Percentiles rank a stretch among this genome's conserved stretches.
Conservation (phyloP, 2,888 invertebrate species). For the Diabrotica balteata region DNA sequence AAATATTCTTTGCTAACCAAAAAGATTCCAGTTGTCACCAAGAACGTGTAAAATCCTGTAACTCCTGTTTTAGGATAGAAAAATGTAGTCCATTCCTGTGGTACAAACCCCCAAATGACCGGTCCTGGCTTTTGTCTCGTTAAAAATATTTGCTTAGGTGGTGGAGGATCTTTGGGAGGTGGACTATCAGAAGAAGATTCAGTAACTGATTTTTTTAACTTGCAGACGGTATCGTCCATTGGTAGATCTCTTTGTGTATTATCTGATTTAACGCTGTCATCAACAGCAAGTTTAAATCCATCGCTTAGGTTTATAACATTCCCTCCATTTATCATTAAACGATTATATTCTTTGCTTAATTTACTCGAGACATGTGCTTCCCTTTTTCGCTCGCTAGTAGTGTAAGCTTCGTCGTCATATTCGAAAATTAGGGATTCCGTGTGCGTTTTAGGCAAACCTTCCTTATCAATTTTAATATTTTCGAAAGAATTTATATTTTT, state of each 20-base stretch:
- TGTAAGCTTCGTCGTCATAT: slow-evolving; percentile 24
- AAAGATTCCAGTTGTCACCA: slow-evolving; percentile 67
- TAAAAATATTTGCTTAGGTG: slow-evolving; percentile 46
- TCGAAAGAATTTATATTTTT: slow-evolving; percentile 9
- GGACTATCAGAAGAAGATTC: neutral
- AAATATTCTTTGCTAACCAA: slow-evolving; percentile 92
- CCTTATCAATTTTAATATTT: slow-evolving; percentile 13
- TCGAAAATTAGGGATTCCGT: slow-evolving; percentile 12
- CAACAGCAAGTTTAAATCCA: slow-evolving; percentile 13
- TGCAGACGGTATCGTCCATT: slow-evolving; percentile 11
- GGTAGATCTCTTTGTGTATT: neutral
- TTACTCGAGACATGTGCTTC: slow-evolving; percentile 38
- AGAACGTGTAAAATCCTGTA: slow-evolving; percentile 89
- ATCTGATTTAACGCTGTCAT: neutral
- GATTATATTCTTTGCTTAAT: slow-evolving; percentile 40
- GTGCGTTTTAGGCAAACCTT: slow-evolving; percentile 22
- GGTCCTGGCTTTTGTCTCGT: slow-evolving; percentile 72
- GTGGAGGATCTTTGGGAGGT: slow-evolving; percentile 7
- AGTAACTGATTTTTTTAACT: neutral
- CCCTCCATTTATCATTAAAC: slow-evolving; percentile 10
- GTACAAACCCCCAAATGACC: slow-evolving; percentile 86
- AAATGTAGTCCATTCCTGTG: slow-evolving; percentile 92
- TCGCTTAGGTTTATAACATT: slow-evolving; percentile 16
- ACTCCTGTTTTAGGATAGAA: slow-evolving; percentile 94
- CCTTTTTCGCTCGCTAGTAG: slow-evolving; percentile 38